Percentiles rank a stretch among this genome's conserved stretches.
phyloP scores from a whole-genome alignment of 2,888 invertebrate species.

The Pycnomerus fuliginosus region DNA sequence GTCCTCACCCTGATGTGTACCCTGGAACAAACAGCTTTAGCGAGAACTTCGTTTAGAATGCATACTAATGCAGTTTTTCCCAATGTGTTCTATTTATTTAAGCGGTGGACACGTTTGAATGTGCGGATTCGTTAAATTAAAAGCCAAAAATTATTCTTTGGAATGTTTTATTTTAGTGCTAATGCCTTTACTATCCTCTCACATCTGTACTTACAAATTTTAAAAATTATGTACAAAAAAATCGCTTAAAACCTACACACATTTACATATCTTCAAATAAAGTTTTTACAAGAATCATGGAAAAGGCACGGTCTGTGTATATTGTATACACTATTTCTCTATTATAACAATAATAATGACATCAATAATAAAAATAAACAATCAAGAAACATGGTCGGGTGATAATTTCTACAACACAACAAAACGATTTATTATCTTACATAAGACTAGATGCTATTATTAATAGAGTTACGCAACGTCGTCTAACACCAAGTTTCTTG shows the following conservation, averaged over 20 bases:
- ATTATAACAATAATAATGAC: conserved; percentile 5
- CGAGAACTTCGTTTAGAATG: too few relatives aligned
- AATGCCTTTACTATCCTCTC: conserved; percentile 13
- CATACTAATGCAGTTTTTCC: too few relatives aligned
- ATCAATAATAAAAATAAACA: too few relatives aligned
- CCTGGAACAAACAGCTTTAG: too few relatives aligned
- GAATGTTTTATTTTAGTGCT: conserved; percentile 14
- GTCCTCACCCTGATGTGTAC: too few relatives aligned
- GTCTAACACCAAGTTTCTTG: conserved; percentile 12
- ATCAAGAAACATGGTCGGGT: conserved; percentile 13
- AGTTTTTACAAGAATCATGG: conserved; percentile 19
- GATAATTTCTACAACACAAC: conserved; percentile 8
- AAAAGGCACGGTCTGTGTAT: conserved; percentile 30
- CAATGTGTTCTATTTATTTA: too few relatives aligned
- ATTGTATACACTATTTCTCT: conserved; percentile 1
- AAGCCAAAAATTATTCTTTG: conserved; percentile 7
- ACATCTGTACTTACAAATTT: conserved; percentile 39
- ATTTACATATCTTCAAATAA: conserved; percentile 19
- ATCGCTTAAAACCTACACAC: conserved; percentile 33
- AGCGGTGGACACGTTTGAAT: too few relatives aligned
- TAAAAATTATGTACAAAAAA: conserved; percentile 45
- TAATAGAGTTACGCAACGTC: too few relatives aligned
- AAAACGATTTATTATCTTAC: conserved; percentile 9
- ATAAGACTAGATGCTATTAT: conserved; percentile 15
- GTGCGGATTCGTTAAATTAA: background rate